phyloP scores from a whole-genome alignment of 2,113 vertebrate genomes.

The Psilopsiagon aymara region DNA sequence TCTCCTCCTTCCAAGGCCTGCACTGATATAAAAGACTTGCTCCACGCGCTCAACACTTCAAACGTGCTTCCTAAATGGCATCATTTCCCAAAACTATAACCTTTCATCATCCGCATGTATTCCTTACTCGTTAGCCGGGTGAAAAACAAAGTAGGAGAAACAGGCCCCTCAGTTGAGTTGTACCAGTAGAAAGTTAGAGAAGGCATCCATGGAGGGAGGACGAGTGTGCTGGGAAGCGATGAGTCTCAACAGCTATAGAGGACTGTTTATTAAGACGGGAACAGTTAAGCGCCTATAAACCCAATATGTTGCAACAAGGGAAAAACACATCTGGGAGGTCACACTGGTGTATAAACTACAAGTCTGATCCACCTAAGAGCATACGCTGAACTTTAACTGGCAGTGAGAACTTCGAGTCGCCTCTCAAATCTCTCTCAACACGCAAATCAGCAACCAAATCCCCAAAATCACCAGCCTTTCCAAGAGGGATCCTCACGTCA shows the following conservation, averaged over 20 bases:
- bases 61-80: slow-evolving; percentile 47
- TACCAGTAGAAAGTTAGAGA: not conserved
- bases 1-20: slow-evolving; percentile 43
- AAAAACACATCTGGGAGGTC: not conserved
- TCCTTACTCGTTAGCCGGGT: not conserved
- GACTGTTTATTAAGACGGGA: not conserved
- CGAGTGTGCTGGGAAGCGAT: not conserved
- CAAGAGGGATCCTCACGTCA: not conserved
- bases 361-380: not conserved
- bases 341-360: not conserved
- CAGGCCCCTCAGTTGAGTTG: not conserved
- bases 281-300: not conserved
- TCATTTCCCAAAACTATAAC: slow-evolving; percentile 38
- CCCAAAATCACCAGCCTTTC: not conserved
- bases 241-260: not conserved
- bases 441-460: not conserved
- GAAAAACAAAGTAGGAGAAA: not conserved
- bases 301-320: not conserved
- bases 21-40: slow-evolving; percentile 14
- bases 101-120: not conserved
- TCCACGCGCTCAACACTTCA: not conserved
- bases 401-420: not conserved
- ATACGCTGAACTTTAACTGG: not conserved
- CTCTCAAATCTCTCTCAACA: not conserved
- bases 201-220: not conserved